Evolutionary conservation across 2,888 invertebrate genomes (phyloP).

Genomic region (Exephanes ischioxanthus): DNA sequence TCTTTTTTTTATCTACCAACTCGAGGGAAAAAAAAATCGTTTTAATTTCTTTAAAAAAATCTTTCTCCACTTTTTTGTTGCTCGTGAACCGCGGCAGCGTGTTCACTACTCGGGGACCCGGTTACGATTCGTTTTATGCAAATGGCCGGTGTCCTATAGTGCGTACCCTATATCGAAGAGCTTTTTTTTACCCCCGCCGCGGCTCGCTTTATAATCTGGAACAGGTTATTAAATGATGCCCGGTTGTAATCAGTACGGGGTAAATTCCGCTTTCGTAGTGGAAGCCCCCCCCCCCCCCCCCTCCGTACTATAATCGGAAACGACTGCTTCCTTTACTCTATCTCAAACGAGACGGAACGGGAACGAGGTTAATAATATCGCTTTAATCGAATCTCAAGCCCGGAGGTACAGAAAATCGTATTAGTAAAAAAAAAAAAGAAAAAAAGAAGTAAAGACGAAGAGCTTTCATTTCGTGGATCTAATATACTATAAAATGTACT

Average conservation of each 20-base stretch:
- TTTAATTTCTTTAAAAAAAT: neutral
- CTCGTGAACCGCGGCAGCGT: constrained; percentile 35
- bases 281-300: neutral
- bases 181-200: constrained; percentile 41
- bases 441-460: constrained; percentile 17
- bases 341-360: constrained; percentile 53
- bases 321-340: constrained; percentile 34
- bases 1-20: constrained; percentile 32
- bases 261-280: constrained; percentile 5
- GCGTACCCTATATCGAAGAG: constrained; percentile 51
- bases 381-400: constrained; percentile 48
- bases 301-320: constrained; percentile 52
- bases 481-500: constrained; percentile 54
- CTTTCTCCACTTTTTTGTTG: constrained; percentile 13
- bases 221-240: constrained; percentile 66
- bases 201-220: constrained; percentile 59
- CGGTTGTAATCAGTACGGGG: constrained; percentile 53
- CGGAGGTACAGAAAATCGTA: constrained; percentile 25
- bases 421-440: constrained; percentile 1
- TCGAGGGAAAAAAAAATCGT: constrained; percentile 39
- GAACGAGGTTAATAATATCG: constrained; percentile 62
- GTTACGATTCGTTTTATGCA: constrained; percentile 70
- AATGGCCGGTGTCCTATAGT: constrained; percentile 55
- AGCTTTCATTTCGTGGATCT: constrained; percentile 60
- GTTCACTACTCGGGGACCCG: constrained; percentile 40